Base-by-base conservation (phyloP, 2,888 invertebrate genomes). In the Thalpophila matura region DNA sequence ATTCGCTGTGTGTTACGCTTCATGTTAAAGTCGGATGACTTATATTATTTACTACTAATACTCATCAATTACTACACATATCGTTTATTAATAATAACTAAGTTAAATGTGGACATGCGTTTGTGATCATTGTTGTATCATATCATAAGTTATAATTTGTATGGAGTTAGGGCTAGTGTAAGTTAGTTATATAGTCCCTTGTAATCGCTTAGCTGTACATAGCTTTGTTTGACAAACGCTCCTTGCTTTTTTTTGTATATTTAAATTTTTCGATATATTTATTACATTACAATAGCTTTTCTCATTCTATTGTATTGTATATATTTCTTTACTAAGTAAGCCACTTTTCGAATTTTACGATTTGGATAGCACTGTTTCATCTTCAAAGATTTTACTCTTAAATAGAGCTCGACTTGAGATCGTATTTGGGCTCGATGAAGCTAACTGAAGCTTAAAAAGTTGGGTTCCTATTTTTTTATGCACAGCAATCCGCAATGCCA, bases 31-130 rank as follows among this genome's bases (percentile, higher is more conserved):
- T 79, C 74, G 51, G 74, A 75, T 78, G 82, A 82, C 86, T 87
- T 78, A 79, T 88, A 83, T 87, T 83, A 74, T 87, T 87, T 82
- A 80, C 76, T 71, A 79, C 69, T 86, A 83, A 89, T 91, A 92
- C 89, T 92, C 91, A 91, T 91, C 89, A 92, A 92, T 92, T 91
- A 91, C 38, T 85, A 81, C 80, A 90, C 90, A 92, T 93, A 93
- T 93, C 90, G 87, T 89, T 93, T 78, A 50, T 72, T 47, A 60
- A 83, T 81, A 75, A 64, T 61, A 18, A 83, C 57, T 85, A 90
- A 89, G 86, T 91, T 91, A 79, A 83, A 85, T 83, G 86, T 87
- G 84, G 80, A 35, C 31, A 77, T 79, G 83, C 83, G 86, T 89
- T 88, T 89, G 90, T 91, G 90, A 91, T 90, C 84, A 86, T 79